A percentile compares a stretch with the other conserved stretches of the same genome.
phyloP scores from a whole-genome alignment of 2,113 vertebrate species.

The Perca flavescens region DNA sequence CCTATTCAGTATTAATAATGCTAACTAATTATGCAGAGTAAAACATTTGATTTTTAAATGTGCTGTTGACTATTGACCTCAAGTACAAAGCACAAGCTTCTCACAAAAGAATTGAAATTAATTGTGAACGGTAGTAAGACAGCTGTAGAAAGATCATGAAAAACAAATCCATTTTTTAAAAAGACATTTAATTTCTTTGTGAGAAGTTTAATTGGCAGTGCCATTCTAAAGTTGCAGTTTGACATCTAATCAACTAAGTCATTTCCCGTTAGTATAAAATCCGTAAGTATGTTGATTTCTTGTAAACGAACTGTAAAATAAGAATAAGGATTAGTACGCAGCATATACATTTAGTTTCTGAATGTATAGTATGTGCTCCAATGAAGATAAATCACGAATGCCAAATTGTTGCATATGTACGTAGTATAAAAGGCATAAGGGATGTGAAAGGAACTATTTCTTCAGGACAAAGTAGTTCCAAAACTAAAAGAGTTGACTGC shows the following conservation, averaged over 20 bases:
- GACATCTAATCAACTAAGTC: neutral
- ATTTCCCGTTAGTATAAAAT: neutral
- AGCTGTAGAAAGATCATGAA: constrained; percentile 2
- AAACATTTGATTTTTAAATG: constrained; percentile 9
- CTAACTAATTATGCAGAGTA: neutral
- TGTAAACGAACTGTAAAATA: neutral
- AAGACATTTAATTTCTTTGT: constrained; percentile 10
- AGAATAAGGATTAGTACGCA: neutral
- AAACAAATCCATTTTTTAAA: neutral
- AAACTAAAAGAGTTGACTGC: neutral
- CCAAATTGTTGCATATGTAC: neutral
- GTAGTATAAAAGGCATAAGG: neutral
- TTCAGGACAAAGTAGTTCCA: neutral
- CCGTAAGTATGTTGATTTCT: neutral
- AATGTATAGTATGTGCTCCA: neutral
- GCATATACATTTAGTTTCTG: neutral
- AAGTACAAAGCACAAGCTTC: neutral
- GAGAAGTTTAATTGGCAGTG: neutral
- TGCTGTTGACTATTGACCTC: neutral
- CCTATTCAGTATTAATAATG: too few species aligned
- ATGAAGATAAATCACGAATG: neutral
- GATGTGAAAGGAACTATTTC: constrained; percentile 14
- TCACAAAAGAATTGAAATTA: constrained; percentile 10
- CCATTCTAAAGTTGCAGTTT: constrained; percentile 7
- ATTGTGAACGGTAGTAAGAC: neutral